Conservation (phyloP, 2,113 vertebrate species). For the Cynocephalus volans region DNA sequence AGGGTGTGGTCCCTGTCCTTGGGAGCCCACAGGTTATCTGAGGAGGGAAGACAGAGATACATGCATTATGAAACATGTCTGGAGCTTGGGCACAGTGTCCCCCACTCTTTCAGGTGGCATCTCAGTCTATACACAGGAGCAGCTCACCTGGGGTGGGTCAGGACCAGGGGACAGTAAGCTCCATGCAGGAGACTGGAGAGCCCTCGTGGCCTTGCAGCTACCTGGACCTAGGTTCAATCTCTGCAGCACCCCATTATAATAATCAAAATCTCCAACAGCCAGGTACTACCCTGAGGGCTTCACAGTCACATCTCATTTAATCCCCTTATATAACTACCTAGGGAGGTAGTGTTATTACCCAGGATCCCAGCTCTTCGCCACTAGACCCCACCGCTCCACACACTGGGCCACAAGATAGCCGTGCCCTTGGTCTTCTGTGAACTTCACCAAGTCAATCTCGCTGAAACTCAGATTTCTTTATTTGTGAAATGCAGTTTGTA, state of each 20-base stretch:
- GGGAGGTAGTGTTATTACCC: neutral
- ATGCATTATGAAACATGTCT: rapidly evolving
- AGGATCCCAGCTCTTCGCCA: neutral
- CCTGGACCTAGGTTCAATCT: neutral
- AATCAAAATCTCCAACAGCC: neutral
- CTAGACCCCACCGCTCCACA: neutral
- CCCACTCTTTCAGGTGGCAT: rapidly evolving
- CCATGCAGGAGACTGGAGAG: neutral
- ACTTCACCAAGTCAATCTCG: neutral
- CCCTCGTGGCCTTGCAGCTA: neutral
- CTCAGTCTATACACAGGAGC: neutral
- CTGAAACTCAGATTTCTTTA: neutral
- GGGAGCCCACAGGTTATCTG: neutral
- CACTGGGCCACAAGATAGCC: neutral
- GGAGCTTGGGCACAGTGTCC: neutral
- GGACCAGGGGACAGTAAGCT: neutral
- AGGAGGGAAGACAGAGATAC: neutral
- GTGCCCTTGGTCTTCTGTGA: neutral
- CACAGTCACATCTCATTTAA: neutral
- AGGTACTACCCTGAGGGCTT: neutral
- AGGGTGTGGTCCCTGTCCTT: neutral
- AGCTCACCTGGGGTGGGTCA: neutral
- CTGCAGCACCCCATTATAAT: rapidly evolving
- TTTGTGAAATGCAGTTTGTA: neutral
- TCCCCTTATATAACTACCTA: neutral